Base-by-base conservation (phyloP, 2,113 vertebrate genomes). In the Alces alces region DNA sequence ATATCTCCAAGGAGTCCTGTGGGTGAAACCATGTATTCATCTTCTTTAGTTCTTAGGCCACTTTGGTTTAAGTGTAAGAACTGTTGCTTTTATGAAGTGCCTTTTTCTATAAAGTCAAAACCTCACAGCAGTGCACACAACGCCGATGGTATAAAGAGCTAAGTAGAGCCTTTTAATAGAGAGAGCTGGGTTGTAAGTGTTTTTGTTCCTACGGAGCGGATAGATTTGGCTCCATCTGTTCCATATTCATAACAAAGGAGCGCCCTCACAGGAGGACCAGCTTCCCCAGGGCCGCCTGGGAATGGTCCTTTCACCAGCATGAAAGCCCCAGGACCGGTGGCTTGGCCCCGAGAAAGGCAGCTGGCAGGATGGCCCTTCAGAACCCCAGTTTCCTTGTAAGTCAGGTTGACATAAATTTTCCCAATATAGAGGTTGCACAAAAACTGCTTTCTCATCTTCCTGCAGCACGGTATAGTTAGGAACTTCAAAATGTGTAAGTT, bases 181-280 rank as follows among this genome's bases (percentile, higher is more conserved):
- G 98, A 98, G 97, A 98, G 97, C 98, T 98, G 98, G 98, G 97
- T 98, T 99, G 98, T 99, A 99, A 99, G 99, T 99, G 98, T 97
- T 99, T 99, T 99, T 99, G 98, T 99, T 99, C 99, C 99, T 99
- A 98, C 70, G 60, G 99, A 99, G 99, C 98, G 98, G 99, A 99
- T 99, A 99, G 98, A 99, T 99, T 99, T 99, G 98, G 98, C 99
- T 98, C 99, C 98, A 98, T 99, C 98, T 99, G 99, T 99, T 99
- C 99, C 99, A 99, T 99, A 99, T 99, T 99, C 99, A 99, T 99
- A 99, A 99, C 98, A 99, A 99, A 99, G 99, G 98, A 99, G 99
- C 98, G 97, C 98, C 98, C 98, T 98, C 99, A 98, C 98, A 98
- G 98, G 98, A 98, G 98, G 98, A 98, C 97, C 97, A 98, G 98